A percentile compares a stretch with the other conserved stretches of the same genome.
Evolutionary conservation across 2,888 invertebrate genomes (phyloP).

Genomic region (Drosophila percnosoma): DNA sequence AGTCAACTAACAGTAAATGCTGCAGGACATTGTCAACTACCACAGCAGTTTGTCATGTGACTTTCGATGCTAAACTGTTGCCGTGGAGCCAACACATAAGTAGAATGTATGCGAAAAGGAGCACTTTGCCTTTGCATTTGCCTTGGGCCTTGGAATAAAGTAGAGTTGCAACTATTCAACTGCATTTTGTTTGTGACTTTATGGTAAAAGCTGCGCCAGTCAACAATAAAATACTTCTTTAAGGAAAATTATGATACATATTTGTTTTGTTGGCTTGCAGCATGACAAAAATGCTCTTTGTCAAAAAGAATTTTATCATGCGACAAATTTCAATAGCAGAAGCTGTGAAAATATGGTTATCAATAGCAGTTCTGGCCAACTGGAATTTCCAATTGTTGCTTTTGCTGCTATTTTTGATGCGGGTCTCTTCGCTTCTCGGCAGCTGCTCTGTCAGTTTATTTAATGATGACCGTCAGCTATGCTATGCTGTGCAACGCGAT

Average conservation of each 20-base stretch:
- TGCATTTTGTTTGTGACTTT: conserved; percentile 29
- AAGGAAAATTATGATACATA: conserved; percentile 40
- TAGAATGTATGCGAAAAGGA: conserved; percentile 53
- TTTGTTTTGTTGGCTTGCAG: conserved; percentile 28
- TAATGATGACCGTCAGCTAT: conserved; percentile 25
- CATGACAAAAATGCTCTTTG: conserved; percentile 28
- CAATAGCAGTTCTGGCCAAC: conserved; percentile 15
- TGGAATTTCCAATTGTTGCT: conserved; percentile 1
- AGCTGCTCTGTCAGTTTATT: conserved; percentile 42
- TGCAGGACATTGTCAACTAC: conserved; percentile 37
- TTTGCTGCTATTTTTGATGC: not conserved
- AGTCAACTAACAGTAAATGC: conserved; percentile 19
- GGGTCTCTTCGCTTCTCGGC: conserved; percentile 8
- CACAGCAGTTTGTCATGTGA: conserved; percentile 37
- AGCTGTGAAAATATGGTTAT: conserved; percentile 47
- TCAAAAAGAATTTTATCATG: conserved; percentile 49
- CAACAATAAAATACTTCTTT: conserved; percentile 25
- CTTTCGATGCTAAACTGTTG: conserved; percentile 51
- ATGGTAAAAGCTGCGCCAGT: conserved; percentile 25
- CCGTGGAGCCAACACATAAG: conserved; percentile 45
- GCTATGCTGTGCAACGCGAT: conserved; percentile 11
- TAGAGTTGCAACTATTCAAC: conserved; percentile 31
- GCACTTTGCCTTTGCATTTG: conserved; percentile 29
- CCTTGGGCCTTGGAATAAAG: conserved; percentile 34
- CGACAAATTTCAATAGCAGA: conserved; percentile 41